phyloP scores from a whole-genome alignment of 2,113 vertebrate genomes.

The Emydura subglobosa region DNA sequence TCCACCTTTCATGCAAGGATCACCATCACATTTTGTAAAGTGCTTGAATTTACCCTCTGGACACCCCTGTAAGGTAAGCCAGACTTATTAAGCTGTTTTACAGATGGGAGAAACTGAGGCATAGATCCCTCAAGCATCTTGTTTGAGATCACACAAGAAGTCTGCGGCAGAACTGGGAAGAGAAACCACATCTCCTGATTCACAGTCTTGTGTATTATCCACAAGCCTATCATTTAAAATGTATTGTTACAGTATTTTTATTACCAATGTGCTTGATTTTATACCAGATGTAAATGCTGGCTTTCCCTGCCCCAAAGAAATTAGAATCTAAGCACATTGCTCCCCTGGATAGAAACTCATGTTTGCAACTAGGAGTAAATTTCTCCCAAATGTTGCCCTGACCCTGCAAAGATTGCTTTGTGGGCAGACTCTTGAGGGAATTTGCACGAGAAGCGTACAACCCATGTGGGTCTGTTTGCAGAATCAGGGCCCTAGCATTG shows the following conservation, averaged over 20 bases:
- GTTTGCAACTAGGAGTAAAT: background rate
- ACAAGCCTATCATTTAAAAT: background rate
- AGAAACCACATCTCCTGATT: background rate
- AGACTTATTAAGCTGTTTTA: background rate
- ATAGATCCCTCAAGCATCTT: background rate
- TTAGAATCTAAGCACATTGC: background rate
- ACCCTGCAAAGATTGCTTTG: background rate
- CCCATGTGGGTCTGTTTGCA: background rate
- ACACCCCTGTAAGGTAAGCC: background rate
- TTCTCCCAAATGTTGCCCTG: background rate
- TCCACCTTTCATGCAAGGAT: background rate
- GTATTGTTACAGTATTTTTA: background rate
- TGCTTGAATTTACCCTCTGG: background rate
- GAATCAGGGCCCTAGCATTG: constrained; percentile 18
- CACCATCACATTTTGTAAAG: background rate
- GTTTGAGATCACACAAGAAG: background rate
- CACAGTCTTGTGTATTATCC: background rate
- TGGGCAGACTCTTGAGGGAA: background rate
- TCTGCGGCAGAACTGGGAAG: background rate
- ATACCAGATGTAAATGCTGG: background rate
- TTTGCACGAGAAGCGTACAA: background rate
- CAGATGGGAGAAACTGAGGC: background rate
- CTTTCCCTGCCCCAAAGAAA: background rate
- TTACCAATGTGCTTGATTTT: background rate
- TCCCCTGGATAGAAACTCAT: background rate